Evolutionary conservation across 2,888 invertebrate species (phyloP).

Genomic region (Strigamia maritima): DNA sequence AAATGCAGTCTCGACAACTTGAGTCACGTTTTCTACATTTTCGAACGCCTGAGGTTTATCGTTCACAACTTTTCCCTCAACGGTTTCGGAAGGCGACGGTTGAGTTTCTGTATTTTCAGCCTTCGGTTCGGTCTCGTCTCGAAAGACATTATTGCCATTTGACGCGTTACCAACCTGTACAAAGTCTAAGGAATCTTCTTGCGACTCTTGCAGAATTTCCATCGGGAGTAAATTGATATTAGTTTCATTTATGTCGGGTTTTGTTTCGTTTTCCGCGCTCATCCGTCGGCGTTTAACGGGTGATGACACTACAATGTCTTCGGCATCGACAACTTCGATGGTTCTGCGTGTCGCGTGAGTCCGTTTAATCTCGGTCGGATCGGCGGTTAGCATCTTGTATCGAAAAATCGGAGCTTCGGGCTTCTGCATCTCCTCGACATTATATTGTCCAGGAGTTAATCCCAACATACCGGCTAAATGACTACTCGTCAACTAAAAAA

Average conservation of each 20-base stretch:
- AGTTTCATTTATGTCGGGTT: not conserved
- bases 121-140: not conserved
- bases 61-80: not conserved
- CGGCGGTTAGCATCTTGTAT: constrained; percentile 36
- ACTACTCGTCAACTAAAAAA: constrained; percentile 36
- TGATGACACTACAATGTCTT: constrained; percentile 22
- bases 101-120: not conserved
- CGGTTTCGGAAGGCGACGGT: not conserved
- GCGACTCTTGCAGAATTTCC: constrained; percentile 22
- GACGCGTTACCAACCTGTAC: not conserved
- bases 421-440: constrained; percentile 23
- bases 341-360: constrained; percentile 1
- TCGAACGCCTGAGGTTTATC: not conserved
- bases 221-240: constrained; percentile 5
- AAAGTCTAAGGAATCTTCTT: constrained; percentile 16
- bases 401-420: not conserved
- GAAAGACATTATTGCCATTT: not conserved
- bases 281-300: not conserved
- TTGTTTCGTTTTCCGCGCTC: not conserved
- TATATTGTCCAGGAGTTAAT: constrained; percentile 36
- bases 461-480: constrained; percentile 31
- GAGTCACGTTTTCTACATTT: not conserved
- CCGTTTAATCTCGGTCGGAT: constrained; percentile 8
- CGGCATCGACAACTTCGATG: constrained; percentile 22
- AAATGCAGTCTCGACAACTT: not conserved